These are phyloP conservation scores for Ptilonorhynchus violaceus DNA, from an alignment of 2,113 vertebrate species.

Conservation along the genomic window DNA sequence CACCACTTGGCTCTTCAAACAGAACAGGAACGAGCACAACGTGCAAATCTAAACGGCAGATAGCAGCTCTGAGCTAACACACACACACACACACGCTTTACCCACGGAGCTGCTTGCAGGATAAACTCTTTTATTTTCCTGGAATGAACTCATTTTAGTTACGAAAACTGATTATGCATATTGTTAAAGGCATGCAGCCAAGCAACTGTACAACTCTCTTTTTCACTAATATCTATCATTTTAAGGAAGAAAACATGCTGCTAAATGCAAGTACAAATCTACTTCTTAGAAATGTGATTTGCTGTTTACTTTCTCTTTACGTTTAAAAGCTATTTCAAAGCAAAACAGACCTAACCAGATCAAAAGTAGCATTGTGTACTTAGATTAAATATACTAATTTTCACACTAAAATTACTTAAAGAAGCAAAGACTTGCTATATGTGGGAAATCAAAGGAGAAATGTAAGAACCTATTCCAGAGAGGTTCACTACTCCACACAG, in stretches of 20 bases:
- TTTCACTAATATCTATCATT: background rate
- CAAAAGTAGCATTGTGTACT: background rate
- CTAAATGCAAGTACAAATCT: background rate
- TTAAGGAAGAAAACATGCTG: background rate
- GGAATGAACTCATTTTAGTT: background rate
- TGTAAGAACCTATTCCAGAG: background rate
- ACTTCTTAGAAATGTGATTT: background rate
- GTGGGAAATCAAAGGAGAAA: background rate
- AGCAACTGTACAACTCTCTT: background rate
- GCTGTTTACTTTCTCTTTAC: background rate
- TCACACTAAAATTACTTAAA: background rate
- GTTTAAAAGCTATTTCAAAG: background rate
- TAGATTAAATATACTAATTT: background rate
- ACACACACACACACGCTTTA: background rate
- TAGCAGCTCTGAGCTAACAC: background rate
- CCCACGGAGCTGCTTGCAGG: rapidly evolving
- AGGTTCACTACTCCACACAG: rapidly evolving
- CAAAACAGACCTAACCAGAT: background rate
- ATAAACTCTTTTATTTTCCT: slow-evolving; percentile 6
- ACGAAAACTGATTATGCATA: background rate
- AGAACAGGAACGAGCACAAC: background rate
- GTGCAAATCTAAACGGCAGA: background rate
- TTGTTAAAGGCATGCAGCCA: background rate
- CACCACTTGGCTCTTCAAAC: background rate
- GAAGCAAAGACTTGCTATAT: background rate